Base-by-base conservation (phyloP, 2,888 invertebrate species). In the Atethmia centrago region DNA sequence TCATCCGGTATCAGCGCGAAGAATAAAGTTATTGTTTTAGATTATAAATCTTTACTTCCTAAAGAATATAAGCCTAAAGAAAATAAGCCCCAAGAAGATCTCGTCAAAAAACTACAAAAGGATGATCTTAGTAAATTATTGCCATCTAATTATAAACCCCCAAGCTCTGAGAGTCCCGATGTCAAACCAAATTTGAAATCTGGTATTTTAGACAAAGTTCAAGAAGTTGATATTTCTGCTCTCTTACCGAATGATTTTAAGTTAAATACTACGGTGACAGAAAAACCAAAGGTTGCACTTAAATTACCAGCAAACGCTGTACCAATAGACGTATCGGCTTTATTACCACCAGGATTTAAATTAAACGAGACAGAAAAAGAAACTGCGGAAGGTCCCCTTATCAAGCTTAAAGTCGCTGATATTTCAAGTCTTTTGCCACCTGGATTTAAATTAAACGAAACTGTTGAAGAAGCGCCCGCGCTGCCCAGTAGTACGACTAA, bases 191-290 rank as follows among this genome's bases (percentile, higher is more conserved):
- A 91, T 9, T 89, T 92, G 5, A 96, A 94, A 85, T 79, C 85
- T 68, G 89, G 87, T 65, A 88, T 92, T 74, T 83, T 94, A 62
- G 92, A 92, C 47, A 95, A 94, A 83, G 84, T 93, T 40, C 81
- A 92, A 82, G 88, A 92, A 85, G 79, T 93, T n/a, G 97, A 97
- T 85, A 96, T 97, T 62, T 94, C 97, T 16, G 93, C 97, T 72
- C 92, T 98, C n/a, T 91, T 98, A 75, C 97, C 98, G 2, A 97
- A 97, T 86, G 97, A 96, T 64, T 97, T 95, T 84, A 97, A 97
- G 75, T 89, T 94, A n/a, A 94, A 94, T 72, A 71, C 89, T 31
- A 88, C 93, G 59, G 89, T 89, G 4, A 93, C 93, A 19, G 93
- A 92, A 84, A 92, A 92, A 82, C 80, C 93, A 51, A 94, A 91